Evolutionary conservation across 1,140 invertebrate species (phyloP), one percentile per base, ranked within the genome.

Genomic region (Drosophila pectinifera): DNA sequence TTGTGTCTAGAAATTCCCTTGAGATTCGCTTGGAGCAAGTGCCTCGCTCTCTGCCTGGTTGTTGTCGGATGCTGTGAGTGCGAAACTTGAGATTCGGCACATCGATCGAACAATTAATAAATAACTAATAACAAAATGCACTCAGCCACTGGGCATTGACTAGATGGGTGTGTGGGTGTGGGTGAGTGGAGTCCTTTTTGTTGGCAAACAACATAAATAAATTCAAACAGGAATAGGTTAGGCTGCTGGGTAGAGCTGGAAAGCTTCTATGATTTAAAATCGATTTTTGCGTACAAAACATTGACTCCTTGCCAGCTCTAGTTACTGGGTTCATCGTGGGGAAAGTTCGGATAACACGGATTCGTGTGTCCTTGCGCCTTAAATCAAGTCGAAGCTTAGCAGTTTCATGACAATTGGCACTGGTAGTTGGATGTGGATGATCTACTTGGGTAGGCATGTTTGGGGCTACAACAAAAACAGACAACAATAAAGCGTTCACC

Each of bases 51-150:
- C 48, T 56, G 39, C 49, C 58, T 80, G 54, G 63, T 56, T 72
- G 48, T 48, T 78, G 62, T 78, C 56, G 70, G 65, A 53, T 53
- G 54, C 56, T 59, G 74, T 65, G 42, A 63, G 81, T 85, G 82
- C 83, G 83, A 86, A 86, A 82, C 58, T 76, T 86, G 83, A 86
- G 78, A 88, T 86, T 89, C 84, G 67, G 48, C 83, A 83, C 84
- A 59, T 79, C 74, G 61, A 69, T 83, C 74, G 76, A 69, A 67
- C 72, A 75, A 75, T 75, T 59, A 75, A 89, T 86, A 86, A 86
- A 86, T 83, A 86, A 86, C 83, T 86, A 86, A 86, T 86, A 86
- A 86, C 83, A 86, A 86, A 89, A 88, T 89, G 76, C 84, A 76
- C 78, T 81, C 48, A 81, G 84, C 76, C 74, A 61, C 65, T 75